Evolutionary conservation across 2,113 vertebrate species (phyloP).

Genomic region (Vimba vimba): DNA sequence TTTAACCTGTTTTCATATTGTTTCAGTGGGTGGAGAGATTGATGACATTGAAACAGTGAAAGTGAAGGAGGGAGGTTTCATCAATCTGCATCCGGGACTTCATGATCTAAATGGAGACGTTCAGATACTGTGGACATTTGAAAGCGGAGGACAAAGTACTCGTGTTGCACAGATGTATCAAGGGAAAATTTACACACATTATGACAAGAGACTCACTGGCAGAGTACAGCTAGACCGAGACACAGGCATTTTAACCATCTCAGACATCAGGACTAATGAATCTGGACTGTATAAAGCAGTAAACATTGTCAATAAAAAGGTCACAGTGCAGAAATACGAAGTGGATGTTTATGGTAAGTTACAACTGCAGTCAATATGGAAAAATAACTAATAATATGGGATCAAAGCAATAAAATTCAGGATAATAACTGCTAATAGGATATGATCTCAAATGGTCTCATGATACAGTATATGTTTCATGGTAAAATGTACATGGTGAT

Average conservation of each 20-base stretch:
- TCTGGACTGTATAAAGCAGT: slow-evolving; percentile 18
- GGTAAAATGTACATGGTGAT: background rate
- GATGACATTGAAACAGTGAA: background rate
- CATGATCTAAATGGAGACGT: background rate
- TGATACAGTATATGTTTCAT: background rate
- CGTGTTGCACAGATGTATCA: slow-evolving; percentile 1
- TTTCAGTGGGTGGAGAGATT: background rate
- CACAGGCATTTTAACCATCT: background rate
- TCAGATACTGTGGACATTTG: slow-evolving; percentile 18
- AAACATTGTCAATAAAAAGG: background rate
- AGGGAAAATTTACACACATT: background rate
- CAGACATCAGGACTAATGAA: background rate
- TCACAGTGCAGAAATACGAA: background rate
- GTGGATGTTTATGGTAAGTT: background rate
- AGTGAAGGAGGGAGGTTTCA: background rate
- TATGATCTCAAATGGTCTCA: too few relatives aligned
- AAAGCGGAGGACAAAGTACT: too few relatives aligned
- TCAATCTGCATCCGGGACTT: background rate
- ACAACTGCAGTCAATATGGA: background rate
- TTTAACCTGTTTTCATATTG: background rate
- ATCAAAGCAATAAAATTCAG: background rate
- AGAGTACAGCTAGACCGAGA: background rate
- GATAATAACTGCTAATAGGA: background rate
- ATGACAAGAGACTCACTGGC: background rate
- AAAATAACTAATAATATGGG: background rate